Percentiles rank a stretch among this genome's conserved stretches.
Evolutionary conservation across 2,888 invertebrate species (phyloP).

Genomic region (Atethmia centrago): DNA sequence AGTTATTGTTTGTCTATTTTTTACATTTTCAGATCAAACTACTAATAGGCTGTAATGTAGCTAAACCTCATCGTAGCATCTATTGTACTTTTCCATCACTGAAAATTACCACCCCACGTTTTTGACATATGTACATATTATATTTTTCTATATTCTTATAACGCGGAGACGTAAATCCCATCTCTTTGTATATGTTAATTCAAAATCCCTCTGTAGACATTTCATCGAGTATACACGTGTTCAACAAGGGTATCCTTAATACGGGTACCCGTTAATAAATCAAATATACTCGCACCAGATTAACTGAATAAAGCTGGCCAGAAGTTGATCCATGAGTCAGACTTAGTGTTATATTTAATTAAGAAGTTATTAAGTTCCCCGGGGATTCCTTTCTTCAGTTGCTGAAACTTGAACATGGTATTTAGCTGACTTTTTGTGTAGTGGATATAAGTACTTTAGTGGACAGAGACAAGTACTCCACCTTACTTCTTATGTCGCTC

Average conservation of each 20-base stretch:
- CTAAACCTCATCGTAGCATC: neutral
- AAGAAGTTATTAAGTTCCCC: conserved; percentile 46
- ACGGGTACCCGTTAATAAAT: conserved; percentile 51
- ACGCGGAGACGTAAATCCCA: conserved; percentile 1
- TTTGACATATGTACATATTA: neutral
- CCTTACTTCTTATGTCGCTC: neutral
- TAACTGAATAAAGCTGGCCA: conserved; percentile 49
- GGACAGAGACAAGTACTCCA: neutral
- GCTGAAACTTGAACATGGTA: conserved; percentile 23
- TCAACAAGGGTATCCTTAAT: conserved; percentile 42
- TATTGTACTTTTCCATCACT: neutral
- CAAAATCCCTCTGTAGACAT: conserved; percentile 38
- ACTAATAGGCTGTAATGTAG: neutral
- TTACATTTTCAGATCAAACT: neutral
- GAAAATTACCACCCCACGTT: neutral
- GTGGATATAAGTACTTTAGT: neutral
- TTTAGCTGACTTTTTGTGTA: conserved; percentile 10
- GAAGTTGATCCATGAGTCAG: conserved; percentile 60
- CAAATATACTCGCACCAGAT: conserved; percentile 50
- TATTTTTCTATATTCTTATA: neutral
- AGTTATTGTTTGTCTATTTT: neutral
- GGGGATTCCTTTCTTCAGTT: conserved; percentile 32
- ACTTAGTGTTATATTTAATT: conserved; percentile 60
- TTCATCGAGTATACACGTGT: conserved; percentile 31
- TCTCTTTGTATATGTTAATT: conserved; percentile 39